phyloP scores from a whole-genome alignment of 2,113 vertebrate species.

The Epinephelus moara region DNA sequence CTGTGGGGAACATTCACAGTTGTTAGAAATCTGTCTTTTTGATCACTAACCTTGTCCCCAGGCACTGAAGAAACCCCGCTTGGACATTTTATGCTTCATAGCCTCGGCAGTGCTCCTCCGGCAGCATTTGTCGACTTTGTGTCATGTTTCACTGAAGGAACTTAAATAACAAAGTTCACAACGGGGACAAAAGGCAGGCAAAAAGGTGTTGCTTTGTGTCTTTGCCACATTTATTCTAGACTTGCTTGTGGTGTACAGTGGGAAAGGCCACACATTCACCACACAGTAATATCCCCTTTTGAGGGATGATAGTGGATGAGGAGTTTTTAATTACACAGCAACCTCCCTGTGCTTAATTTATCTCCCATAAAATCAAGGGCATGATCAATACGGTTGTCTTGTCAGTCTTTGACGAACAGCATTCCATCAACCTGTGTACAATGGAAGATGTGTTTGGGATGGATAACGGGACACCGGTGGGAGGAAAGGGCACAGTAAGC shows the following conservation, averaged over 20 bases:
- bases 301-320: background rate
- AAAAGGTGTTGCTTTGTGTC: constrained; percentile 12
- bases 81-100: constrained; percentile 19
- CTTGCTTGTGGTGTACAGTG: background rate
- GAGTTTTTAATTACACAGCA: background rate
- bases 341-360: background rate
- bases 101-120: background rate
- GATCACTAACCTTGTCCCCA: constrained; percentile 13
- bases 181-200: constrained; percentile 1
- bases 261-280: background rate
- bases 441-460: too few relatives aligned
- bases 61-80: background rate
- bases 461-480: too few relatives aligned
- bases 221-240: constrained; percentile 6
- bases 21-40: constrained; percentile 15
- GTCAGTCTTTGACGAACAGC: background rate
- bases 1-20: background rate
- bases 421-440: too few relatives aligned
- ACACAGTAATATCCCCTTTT: background rate
- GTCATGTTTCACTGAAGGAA: constrained; percentile 10
- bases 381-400: background rate
- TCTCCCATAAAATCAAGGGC: constrained; percentile 1
- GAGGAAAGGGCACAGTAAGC: too few relatives aligned
- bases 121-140: constrained; percentile 23
- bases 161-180: constrained; percentile 33